Percentiles rank a stretch among this genome's conserved stretches.
Conservation (phyloP, 1,140 invertebrate genomes). For the Brachionus calyciflorus region DNA sequence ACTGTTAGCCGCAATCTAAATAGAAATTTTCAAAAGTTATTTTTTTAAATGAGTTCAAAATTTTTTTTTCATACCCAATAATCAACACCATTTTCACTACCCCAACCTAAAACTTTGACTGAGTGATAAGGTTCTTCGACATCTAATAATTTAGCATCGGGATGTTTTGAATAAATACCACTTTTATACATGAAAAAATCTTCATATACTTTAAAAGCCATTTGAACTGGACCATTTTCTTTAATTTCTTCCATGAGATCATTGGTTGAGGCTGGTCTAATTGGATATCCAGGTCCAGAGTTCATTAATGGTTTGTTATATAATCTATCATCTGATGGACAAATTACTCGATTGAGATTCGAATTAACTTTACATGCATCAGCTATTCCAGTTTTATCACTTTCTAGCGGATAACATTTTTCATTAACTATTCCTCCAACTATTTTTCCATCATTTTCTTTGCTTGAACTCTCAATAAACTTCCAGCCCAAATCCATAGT, state of each 20-base stretch:
- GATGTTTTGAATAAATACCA: slow-evolving; percentile 37
- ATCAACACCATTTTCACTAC: slow-evolving; percentile 54
- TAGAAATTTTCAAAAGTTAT: not conserved
- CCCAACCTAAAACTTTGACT: slow-evolving; percentile 57
- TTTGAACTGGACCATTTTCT: slow-evolving; percentile 36
- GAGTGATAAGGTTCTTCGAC: slow-evolving; percentile 47
- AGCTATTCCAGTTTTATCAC: slow-evolving; percentile 56
- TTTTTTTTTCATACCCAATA: slow-evolving; percentile 24
- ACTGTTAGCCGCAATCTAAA: slow-evolving; percentile 41
- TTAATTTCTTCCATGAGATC: slow-evolving; percentile 41
- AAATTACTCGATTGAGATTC: slow-evolving; percentile 1
- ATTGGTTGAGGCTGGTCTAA: not conserved
- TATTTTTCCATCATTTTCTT: slow-evolving; percentile 2
- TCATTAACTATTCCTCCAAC: slow-evolving; percentile 68
- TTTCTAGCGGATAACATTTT: slow-evolving; percentile 75
- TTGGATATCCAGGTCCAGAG: slow-evolving; percentile 8
- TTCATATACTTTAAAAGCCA: slow-evolving; percentile 5
- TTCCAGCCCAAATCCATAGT: slow-evolving; percentile 35
- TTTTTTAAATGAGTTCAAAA: not conserved
- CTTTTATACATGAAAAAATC: slow-evolving; percentile 47
- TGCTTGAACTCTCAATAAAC: slow-evolving; percentile 26
- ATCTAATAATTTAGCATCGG: not conserved
- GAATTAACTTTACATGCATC: slow-evolving; percentile 49
- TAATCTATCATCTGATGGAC: slow-evolving; percentile 13
- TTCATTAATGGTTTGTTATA: slow-evolving; percentile 35